A percentile compares a stretch with the other conserved stretches of the same genome.
These are phyloP conservation scores for Stomatorhinus ivindoensis DNA, from an alignment of 2,113 vertebrate genomes.

Conservation along the genomic window DNA sequence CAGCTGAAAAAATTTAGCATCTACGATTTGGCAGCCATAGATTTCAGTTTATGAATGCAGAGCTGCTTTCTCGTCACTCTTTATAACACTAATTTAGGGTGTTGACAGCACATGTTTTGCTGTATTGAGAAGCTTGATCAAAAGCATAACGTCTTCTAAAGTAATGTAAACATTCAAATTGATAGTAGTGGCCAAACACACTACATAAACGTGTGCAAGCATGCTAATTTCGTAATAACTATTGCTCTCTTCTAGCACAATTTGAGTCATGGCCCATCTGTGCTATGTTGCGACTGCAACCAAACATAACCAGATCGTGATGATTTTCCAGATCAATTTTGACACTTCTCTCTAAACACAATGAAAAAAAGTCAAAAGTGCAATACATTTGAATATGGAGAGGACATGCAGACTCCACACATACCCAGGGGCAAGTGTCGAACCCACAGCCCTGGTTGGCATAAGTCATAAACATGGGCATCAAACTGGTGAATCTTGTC, in stretches of 20 bases:
- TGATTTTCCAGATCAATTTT: background rate
- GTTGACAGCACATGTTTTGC: background rate
- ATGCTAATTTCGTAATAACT: background rate
- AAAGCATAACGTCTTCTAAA: background rate
- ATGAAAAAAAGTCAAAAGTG: background rate
- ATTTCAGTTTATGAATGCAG: background rate
- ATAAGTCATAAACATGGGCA: background rate
- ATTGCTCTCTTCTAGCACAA: background rate
- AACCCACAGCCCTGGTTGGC: background rate
- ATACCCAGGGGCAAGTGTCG: background rate
- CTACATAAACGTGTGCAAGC: background rate
- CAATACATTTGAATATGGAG: background rate
- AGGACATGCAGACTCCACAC: background rate
- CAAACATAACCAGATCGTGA: background rate
- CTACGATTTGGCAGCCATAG: background rate
- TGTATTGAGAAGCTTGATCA: background rate
- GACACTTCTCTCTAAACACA: background rate
- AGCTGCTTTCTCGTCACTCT: background rate
- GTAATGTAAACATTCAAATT: background rate
- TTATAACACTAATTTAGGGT: background rate
- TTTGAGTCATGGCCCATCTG: background rate
- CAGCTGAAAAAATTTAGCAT: background rate
- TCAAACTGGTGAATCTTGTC: background rate
- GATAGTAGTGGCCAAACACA: background rate
- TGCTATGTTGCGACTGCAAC: background rate